A percentile compares a stretch with the other conserved stretches of the same genome.
Evolutionary conservation across 1,140 invertebrate genomes (phyloP).

Genomic region (Drosophila yakuba): DNA sequence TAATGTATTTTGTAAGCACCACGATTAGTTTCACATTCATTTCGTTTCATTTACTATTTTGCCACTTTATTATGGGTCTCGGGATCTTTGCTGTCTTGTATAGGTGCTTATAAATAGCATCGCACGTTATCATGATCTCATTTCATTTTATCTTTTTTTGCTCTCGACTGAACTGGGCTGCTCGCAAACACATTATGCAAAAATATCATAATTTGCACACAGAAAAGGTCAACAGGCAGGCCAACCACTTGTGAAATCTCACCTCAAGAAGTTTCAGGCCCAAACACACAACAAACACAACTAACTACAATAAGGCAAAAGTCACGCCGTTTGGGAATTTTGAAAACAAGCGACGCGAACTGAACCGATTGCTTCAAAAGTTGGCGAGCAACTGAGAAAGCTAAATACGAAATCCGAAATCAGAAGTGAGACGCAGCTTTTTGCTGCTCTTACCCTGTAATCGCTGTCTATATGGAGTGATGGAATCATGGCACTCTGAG

Average conservation of each 20-base stretch:
- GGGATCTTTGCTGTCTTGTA: slow-evolving; percentile 24
- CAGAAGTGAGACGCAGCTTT: slow-evolving; percentile 12
- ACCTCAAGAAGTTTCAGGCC: slow-evolving; percentile 42
- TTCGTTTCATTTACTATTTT: slow-evolving; percentile 11
- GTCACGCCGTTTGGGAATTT: slow-evolving; percentile 53
- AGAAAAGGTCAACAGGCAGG: slow-evolving; percentile 66
- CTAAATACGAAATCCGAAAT: slow-evolving; percentile 25
- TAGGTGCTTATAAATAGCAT: slow-evolving; percentile 59
- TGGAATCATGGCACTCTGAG: no score
- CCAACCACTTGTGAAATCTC: slow-evolving; percentile 39
- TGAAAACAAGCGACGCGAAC: slow-evolving; percentile 26
- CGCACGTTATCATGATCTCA: slow-evolving; percentile 68
- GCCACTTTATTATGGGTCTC: slow-evolving; percentile 7
- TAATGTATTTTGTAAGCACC: neutral
- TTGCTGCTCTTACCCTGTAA: slow-evolving; percentile 1
- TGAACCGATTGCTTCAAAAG: slow-evolving; percentile 49
- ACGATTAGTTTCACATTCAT: slow-evolving; percentile 39
- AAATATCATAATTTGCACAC: slow-evolving; percentile 52
- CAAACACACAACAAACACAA: slow-evolving; percentile 19
- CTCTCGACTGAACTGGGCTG: slow-evolving; percentile 43
- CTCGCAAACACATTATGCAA: slow-evolving; percentile 61
- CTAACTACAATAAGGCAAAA: slow-evolving; percentile 18
- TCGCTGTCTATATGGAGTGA: neutral
- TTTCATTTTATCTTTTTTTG: slow-evolving; percentile 40
- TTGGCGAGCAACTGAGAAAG: slow-evolving; percentile 59